Evolutionary conservation across 2,113 vertebrate genomes (phyloP).

Genomic region (Dasyprocta punctata): DNA sequence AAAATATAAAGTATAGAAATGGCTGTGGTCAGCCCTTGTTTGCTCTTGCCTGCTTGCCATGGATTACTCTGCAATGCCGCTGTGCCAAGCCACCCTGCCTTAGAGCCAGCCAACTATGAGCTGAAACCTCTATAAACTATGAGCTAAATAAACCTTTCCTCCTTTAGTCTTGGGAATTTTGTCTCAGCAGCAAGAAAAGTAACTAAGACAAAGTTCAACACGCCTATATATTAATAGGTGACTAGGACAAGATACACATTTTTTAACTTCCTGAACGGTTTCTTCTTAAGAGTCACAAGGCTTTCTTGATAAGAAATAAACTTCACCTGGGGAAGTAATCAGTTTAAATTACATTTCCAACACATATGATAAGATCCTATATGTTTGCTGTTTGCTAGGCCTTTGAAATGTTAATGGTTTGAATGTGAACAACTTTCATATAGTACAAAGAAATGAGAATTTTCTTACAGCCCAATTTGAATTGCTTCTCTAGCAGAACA

Average conservation of each 20-base stretch:
- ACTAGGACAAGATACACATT: background rate
- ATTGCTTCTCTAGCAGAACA: constrained; percentile 30
- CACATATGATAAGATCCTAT: background rate
- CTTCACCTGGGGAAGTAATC: background rate
- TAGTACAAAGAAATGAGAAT: constrained; percentile 33
- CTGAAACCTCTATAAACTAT: background rate
- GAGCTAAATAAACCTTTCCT: background rate
- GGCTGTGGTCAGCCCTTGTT: background rate
- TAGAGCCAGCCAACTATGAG: background rate
- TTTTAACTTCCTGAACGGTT: background rate
- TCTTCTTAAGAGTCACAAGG: background rate
- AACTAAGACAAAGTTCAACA: background rate
- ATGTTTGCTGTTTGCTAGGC: background rate
- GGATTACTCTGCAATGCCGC: background rate
- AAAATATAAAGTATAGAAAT: background rate
- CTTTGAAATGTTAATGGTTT: background rate
- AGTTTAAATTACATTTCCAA: background rate
- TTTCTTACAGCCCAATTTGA: constrained; percentile 21
- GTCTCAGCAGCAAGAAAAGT: background rate
- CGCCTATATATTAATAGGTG: background rate
- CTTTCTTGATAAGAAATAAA: background rate
- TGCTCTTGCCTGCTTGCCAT: background rate
- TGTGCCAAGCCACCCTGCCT: background rate
- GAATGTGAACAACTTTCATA: constrained; percentile 12
- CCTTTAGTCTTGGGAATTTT: background rate